Percentiles rank a stretch among this genome's conserved stretches.
Evolutionary conservation across 2,797 vertebrate species (phyloP).

Genomic region (Hemitrygon akajei): DNA sequence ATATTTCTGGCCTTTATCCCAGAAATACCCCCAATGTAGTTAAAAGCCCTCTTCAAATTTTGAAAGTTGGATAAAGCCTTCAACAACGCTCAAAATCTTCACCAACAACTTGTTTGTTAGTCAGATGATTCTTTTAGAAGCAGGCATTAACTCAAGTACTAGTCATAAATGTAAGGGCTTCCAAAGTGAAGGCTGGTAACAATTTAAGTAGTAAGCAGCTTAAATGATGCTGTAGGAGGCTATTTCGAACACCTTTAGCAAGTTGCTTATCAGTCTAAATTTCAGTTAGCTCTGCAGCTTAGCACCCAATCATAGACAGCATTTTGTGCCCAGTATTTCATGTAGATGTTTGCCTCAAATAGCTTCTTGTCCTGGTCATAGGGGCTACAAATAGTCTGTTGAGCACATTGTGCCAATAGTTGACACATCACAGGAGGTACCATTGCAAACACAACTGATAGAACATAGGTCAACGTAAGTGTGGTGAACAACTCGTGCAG

Average conservation of each 20-base stretch:
- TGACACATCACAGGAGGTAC: background rate
- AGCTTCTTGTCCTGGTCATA: background rate
- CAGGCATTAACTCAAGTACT: background rate
- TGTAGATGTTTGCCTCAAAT: background rate
- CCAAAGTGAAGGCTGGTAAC: too few relatives aligned
- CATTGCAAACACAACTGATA: background rate
- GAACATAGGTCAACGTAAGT: background rate
- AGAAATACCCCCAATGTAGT: background rate
- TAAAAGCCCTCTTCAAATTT: background rate
- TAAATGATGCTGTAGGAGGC: background rate
- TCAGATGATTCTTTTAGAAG: background rate
- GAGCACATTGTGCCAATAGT: background rate
- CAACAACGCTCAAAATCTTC: background rate
- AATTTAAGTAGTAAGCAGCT: background rate
- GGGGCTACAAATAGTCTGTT: background rate
- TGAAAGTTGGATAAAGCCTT: background rate
- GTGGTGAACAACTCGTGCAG: background rate
- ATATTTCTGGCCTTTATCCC: too few relatives aligned
- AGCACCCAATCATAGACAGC: background rate
- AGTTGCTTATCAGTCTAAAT: background rate
- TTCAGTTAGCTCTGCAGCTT: background rate
- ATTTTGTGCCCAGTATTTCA: background rate
- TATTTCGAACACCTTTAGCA: background rate
- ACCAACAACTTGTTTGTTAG: background rate
- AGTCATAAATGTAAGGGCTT: background rate